Evolutionary conservation across 1,140 invertebrate genomes (phyloP), one percentile per base, ranked within the genome.

Genomic region (Bombus waltoni): DNA sequence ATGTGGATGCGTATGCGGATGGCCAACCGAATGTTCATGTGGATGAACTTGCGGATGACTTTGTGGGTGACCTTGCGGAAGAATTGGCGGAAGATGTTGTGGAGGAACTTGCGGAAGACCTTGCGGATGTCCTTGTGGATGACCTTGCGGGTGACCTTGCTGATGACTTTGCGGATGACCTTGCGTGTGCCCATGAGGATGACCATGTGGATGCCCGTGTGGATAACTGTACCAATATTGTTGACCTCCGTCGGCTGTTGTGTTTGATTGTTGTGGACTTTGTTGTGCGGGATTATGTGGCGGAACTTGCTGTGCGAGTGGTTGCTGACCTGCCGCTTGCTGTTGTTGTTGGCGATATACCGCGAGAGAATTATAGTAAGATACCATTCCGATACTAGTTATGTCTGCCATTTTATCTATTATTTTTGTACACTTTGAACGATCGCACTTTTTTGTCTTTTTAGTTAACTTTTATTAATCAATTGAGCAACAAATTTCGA

Each of bases 321-420:
- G 65, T 25, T 85, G 86, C 15, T 78, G 88, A 15, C 68, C 62
- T 66, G 82, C 42, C n/a, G 87, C 66, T 32, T 89, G 92, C 28
- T 91, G 91, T n/a, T 88, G 93, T 62, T 93, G 93, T 62, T 93
- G 91, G 1, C 91, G 89, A 42, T 92, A 93, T 86, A 93, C 86
- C 53, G 89, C 81, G 35, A 89, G 66, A 18, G 90, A 88, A 47
- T 90, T 92, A 57, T 93, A 94, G 40, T 93, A 92, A 0, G 93
- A 91, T 40, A 93, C 88, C 90, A 93, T 89, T 13, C 84, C 78
- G 0, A 91, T 57, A 22, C 82, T 91, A 53, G 86, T 89, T 28
- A 87, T 74, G n/a, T 92, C 88, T 42, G 86, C 86, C 78, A 88
- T 91, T 15, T 15, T 8, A 53, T 53, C 6, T 18, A 22, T 53